Evolutionary conservation across 2,797 vertebrate genomes (phyloP).

Genomic region (Chaetodon trifasciatus): DNA sequence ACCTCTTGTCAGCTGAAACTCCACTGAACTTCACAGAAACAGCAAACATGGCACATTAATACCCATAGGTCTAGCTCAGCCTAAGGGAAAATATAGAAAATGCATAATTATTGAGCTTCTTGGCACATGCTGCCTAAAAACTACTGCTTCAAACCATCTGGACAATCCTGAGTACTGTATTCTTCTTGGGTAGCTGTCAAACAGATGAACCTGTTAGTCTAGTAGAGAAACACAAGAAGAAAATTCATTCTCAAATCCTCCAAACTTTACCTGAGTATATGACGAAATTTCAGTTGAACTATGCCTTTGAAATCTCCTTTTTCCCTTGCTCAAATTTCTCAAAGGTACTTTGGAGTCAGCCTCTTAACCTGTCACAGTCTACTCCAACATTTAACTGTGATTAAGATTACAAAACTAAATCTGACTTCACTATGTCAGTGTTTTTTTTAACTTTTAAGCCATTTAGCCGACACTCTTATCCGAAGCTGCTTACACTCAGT

Average conservation of each 20-base stretch:
- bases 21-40: conserved; percentile 45
- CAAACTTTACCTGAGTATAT: background rate
- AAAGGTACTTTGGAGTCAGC: conserved; percentile 39
- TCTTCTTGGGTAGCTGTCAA: background rate
- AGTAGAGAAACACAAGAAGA: background rate
- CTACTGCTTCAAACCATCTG: conserved; percentile 2
- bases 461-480: conserved; percentile 42
- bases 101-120: conserved; percentile 20
- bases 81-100: conserved; percentile 17
- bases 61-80: conserved; percentile 33
- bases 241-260: conserved; percentile 5
- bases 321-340: conserved; percentile 25
- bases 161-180: background rate
- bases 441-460: conserved; percentile 62
- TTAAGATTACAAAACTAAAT: conserved; percentile 65
- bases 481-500: conserved; percentile 39
- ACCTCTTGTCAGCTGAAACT: conserved; percentile 54
- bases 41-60: conserved; percentile 35
- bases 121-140: background rate
- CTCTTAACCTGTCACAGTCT: conserved; percentile 58
- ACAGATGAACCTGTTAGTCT: background rate
- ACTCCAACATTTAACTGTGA: conserved; percentile 51
- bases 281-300: conserved; percentile 21
- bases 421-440: conserved; percentile 50
- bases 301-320: conserved; percentile 36